Base-by-base conservation (phyloP, 2,797 vertebrate species). In the Gambusia yucatana region DNA sequence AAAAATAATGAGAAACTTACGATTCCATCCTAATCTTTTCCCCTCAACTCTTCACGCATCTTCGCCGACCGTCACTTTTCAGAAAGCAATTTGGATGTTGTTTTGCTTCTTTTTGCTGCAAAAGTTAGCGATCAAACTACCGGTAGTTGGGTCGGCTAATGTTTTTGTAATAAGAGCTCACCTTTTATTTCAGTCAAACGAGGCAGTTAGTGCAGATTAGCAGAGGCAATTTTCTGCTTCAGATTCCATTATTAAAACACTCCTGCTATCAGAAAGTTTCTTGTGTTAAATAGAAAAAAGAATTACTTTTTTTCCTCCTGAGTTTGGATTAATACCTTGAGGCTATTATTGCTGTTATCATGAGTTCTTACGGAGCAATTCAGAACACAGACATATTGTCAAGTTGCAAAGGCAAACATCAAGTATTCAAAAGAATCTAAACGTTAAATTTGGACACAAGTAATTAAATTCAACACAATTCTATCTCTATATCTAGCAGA, bases 221-320 rank as follows among this genome's bases (percentile, higher is more conserved):
- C 84, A 44, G 83, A 95, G 93, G 93, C 94, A 95, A 95, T 96
- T 95, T 95, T 95, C 94, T 95, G 94, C 94, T 94, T 95, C 92
- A 94, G 92, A 94, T 93, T 95, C 91, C 93, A 90, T 94, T 94
- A 91, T 93, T 94, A 94, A 93, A 95, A 91, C 83, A 88, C 89
- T 88, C 73, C 74, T 85, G 77, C 91, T 93, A 92, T 94, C 93
- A 91, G 77, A 93, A 91, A 91, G 89, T 93, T 93, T 87, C 87
- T 91, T 88, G 89, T 87, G 87, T 92, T 87, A 86, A 90, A 91
- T 80, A 85, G 82, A 84, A 84, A 61, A 88, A 88, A 78, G 33
- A 84, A 81, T 77, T 50, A 78, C 71, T 74, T 82, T 82, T 77
- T 72, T 74, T 41, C 72, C n/a, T 55, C 61, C 81, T 63, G 75